A percentile compares a stretch with the other conserved stretches of the same genome.
Conservation (phyloP, 2,113 vertebrate genomes). For the Ammodytes marinus region DNA sequence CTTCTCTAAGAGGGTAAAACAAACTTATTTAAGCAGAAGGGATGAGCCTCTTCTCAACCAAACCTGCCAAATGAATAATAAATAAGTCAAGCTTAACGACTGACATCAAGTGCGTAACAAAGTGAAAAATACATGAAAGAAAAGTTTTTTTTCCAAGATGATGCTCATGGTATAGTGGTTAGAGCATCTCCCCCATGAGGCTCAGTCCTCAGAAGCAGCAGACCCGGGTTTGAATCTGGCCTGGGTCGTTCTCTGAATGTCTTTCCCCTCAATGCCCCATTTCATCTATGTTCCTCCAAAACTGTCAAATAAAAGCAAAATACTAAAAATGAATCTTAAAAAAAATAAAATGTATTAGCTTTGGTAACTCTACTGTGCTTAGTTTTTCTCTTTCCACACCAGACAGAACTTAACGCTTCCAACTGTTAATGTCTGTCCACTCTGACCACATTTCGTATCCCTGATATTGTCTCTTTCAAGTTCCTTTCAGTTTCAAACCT, state of each 20-base stretch:
- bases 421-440: neutral
- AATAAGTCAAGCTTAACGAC: neutral
- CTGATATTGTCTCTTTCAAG: neutral
- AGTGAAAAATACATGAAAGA: neutral
- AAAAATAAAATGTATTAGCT: neutral
- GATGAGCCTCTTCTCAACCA: slow-evolving; percentile 4
- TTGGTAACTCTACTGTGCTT: neutral
- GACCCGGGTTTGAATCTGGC: too few relatives aligned
- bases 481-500: slow-evolving; percentile 11
- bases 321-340: too few relatives aligned
- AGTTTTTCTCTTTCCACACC: neutral
- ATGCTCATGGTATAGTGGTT: neutral
- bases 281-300: too few relatives aligned
- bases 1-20: too few relatives aligned
- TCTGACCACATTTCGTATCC: neutral
- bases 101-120: neutral
- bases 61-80: slow-evolving; percentile 6
- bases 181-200: neutral
- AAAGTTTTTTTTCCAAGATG: neutral
- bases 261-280: too few relatives aligned
- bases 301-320: too few relatives aligned
- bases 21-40: neutral
- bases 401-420: neutral
- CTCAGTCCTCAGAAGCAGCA: too few relatives aligned
- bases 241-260: too few relatives aligned